Percentiles rank a stretch among this genome's conserved stretches.
Evolutionary conservation across 2,888 invertebrate genomes (phyloP).

Genomic region (Lamproptera curius): DNA sequence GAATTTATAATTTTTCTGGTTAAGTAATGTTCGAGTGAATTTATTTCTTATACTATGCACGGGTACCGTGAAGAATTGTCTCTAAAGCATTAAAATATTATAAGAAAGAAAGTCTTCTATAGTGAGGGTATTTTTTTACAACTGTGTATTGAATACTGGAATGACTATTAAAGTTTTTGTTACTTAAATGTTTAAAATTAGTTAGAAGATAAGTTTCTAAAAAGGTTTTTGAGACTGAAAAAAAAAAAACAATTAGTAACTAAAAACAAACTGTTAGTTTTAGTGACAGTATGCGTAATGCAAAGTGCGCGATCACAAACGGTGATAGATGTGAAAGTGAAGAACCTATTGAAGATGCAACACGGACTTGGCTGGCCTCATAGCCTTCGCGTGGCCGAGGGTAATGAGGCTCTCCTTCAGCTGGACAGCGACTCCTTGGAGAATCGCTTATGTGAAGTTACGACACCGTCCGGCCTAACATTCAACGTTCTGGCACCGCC

Average conservation of each 20-base stretch:
- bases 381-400: constrained; percentile 42
- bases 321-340: constrained; percentile 35
- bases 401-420: constrained; percentile 55
- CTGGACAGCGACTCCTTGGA: constrained; percentile 38
- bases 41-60: no score
- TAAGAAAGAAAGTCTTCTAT: not conserved
- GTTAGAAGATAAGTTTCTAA: not conserved
- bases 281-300: constrained; percentile 22
- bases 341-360: constrained; percentile 50
- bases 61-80: no score
- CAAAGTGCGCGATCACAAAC: constrained; percentile 27
- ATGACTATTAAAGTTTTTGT: not conserved
- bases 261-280: no score
- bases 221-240: no score
- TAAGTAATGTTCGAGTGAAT: no score
- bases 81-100: not conserved
- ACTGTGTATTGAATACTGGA: not conserved
- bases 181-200: not conserved
- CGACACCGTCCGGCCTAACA: constrained; percentile 43
- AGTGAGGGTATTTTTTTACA: not conserved
- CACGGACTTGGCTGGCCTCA: constrained; percentile 60
- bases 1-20: no score
- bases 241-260: no score
- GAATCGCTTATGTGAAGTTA: constrained; percentile 44
- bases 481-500: constrained; percentile 47